Evolutionary conservation across 2,888 invertebrate genomes (phyloP), one percentile per base, ranked within the genome.

Genomic region (Ariolimax columbianus): DNA sequence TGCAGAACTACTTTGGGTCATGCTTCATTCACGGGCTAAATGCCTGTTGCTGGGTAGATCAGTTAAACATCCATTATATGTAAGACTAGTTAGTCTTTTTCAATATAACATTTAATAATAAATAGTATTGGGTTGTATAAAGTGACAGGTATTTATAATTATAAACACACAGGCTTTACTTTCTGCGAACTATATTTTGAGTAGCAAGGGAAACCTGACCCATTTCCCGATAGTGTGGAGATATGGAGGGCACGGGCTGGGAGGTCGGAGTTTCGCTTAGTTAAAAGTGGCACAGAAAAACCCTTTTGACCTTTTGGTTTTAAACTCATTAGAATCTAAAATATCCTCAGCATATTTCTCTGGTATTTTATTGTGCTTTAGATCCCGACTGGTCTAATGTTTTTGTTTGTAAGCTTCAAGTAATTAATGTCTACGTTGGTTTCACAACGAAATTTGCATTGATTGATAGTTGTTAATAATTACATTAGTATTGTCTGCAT

Each of bases 1-100:
- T 51, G 36, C 66, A 82, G 88, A 77, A 90, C 88, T 87, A 89
- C 88, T 87, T 90, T 89, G 89, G 91, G 90, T 91, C 91, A 91
- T 83, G 86, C 87, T 86, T 88, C 88, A 87, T n/a, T 47, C 75
- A 77, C 55, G 30, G 72, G 26, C 19, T 33, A 63, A 63, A 63
- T 23, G 75, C 82, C 82, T 82, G 82, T 82, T 82, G 82, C 82
- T 82, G n/a, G 26, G 59, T n/a, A 63, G 26, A 63, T n/a, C n/a
- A n/a, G n/a, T n/a, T n/a, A n/a, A n/a, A n/a, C n/a, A n/a, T n/a
- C n/a, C n/a, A n/a, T n/a, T n/a, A n/a, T n/a, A n/a, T n/a, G n/a
- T n/a, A n/a, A n/a, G n/a, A n/a, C n/a, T n/a, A n/a, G n/a, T n/a
- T n/a, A n/a, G n/a, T n/a, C n/a, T n/a, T n/a, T n/a, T n/a, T n/a